A percentile compares a stretch with the other conserved stretches of the same genome.
Conservation (phyloP, 2,113 vertebrate species). For the Mola mola region DNA sequence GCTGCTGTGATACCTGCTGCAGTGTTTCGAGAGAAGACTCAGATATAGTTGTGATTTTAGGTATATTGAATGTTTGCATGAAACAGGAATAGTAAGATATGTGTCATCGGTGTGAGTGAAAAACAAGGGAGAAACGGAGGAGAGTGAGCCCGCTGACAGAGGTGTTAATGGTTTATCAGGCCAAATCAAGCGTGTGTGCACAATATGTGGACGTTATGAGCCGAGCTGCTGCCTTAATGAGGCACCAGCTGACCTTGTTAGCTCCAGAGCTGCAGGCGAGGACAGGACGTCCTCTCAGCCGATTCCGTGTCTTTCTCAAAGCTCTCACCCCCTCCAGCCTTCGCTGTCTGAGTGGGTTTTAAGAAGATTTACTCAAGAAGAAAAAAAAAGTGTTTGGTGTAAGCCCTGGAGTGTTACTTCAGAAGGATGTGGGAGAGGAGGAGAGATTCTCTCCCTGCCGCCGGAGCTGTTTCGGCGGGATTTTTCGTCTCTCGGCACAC, state of each 20-base stretch:
- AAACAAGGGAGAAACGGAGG: too few relatives aligned
- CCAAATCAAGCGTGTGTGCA: too few relatives aligned
- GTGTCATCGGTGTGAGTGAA: too few relatives aligned
- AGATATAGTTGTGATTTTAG: too few relatives aligned
- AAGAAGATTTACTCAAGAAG: slow-evolving; percentile 28
- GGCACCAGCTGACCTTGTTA: background rate
- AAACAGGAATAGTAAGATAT: too few relatives aligned
- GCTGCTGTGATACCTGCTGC: too few relatives aligned
- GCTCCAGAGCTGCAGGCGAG: slow-evolving; percentile 27
- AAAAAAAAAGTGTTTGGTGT: slow-evolving; percentile 6
- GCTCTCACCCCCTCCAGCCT: slow-evolving; percentile 2
- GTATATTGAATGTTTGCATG: too few relatives aligned
- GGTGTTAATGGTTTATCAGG: too few relatives aligned
- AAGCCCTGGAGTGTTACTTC: slow-evolving; percentile 7
- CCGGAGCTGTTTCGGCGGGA: background rate
- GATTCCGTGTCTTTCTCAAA: slow-evolving; percentile 26
- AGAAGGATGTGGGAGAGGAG: slow-evolving; percentile 7
- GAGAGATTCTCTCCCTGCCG: background rate
- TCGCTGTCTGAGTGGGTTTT: slow-evolving; percentile 30
- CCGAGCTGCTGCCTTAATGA: background rate
- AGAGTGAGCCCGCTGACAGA: too few relatives aligned
- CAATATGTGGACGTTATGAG: background rate
- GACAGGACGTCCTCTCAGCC: slow-evolving; percentile 34
- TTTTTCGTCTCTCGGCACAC: slow-evolving; percentile 1
- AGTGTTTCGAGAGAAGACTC: too few relatives aligned